Evolutionary conservation across 2,888 invertebrate genomes (phyloP), one percentile per base, ranked within the genome.

Genomic region (Sphaeridia pumilis): DNA sequence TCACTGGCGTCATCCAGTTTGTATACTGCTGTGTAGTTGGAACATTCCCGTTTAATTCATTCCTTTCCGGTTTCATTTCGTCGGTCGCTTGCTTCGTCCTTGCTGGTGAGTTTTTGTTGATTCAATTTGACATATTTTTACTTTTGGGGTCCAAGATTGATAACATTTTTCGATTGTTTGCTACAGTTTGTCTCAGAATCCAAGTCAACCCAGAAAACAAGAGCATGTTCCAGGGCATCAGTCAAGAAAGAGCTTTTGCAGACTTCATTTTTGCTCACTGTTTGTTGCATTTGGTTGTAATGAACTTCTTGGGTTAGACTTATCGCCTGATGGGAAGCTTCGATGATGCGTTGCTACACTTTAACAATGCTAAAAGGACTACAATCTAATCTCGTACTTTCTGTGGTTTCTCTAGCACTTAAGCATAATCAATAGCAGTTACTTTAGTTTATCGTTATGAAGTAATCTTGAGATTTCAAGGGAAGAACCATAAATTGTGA

Each of bases 31-130:
- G 89, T 69, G 75, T 97, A 55, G 97, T 98, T 67, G 98, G 98
- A 68, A 97, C 98, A 36, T 99, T 95, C 70, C 98, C 98, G 0
- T 99, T 99, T 74, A 99, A 99, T 74, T 94, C 97, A n/a, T 99
- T 99, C 72, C 80, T 99, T 42, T 93, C 95, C 67, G 98, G 98
- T 50, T 99, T 99, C 71, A 97, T 98, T 67, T 95, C 95, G 36
- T 87, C 86, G 57, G 90, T 99, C 36, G 95, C 93, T 68, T 88
- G 87, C 57, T 99, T 99, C 70, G 87, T 99, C 54, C 77, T 99
- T 54, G 98, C 83, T 71, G 92, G 94, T 93, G 75, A 69, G 76
- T 71, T n/a, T n/a, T n/a, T n/a, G n/a, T n/a, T n/a, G n/a, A n/a
- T n/a, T n/a, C n/a, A n/a, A n/a, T n/a, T n/a, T n/a, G n/a, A n/a